phyloP scores from a whole-genome alignment of 30 jellyfish, hydroid and myxozoan species.

The Aurelia sp. region DNA sequence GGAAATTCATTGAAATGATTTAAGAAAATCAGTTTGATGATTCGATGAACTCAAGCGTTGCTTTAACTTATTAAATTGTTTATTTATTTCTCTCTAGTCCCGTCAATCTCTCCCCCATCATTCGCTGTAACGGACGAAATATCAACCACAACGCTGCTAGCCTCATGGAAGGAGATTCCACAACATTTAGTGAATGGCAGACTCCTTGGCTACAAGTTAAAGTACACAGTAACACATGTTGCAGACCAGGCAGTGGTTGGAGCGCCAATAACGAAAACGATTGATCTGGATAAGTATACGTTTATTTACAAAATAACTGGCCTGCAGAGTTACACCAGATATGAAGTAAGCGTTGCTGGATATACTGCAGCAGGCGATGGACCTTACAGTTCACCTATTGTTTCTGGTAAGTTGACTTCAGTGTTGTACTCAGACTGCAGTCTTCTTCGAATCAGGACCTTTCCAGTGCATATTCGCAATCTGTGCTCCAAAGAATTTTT shows the following conservation, averaged over 20 bases:
- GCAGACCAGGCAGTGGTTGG: conserved; percentile 27
- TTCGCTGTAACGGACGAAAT: conserved; percentile 6
- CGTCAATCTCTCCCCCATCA: conserved; percentile 55
- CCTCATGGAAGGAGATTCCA: conserved; percentile 59
- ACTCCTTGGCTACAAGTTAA: conserved; percentile 69
- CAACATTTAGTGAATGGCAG: conserved; percentile 52
- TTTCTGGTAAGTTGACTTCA: conserved; percentile 53
- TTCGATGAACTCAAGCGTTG: too few relatives aligned
- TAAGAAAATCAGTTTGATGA: too few relatives aligned
- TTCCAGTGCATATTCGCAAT: too few relatives aligned
- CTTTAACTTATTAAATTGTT: too few relatives aligned
- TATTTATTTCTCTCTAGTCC: conserved; percentile 2
- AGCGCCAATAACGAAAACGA: conserved; percentile 13
- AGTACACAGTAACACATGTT: conserved; percentile 22
- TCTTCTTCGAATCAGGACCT: too few relatives aligned
- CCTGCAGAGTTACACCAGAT: conserved; percentile 53
- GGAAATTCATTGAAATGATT: too few relatives aligned
- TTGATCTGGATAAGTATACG: conserved; percentile 56
- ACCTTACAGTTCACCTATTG: conserved; percentile 41
- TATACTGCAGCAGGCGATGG: conserved; percentile 70
- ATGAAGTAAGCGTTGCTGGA: conserved; percentile 62
- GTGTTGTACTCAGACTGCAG: too few relatives aligned
- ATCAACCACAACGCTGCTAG: conserved; percentile 29
- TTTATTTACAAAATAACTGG: conserved; percentile 31
- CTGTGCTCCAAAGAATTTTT: too few relatives aligned